Evolutionary conservation across 2,888 invertebrate genomes (phyloP).

Genomic region (Fragum sueziense): DNA sequence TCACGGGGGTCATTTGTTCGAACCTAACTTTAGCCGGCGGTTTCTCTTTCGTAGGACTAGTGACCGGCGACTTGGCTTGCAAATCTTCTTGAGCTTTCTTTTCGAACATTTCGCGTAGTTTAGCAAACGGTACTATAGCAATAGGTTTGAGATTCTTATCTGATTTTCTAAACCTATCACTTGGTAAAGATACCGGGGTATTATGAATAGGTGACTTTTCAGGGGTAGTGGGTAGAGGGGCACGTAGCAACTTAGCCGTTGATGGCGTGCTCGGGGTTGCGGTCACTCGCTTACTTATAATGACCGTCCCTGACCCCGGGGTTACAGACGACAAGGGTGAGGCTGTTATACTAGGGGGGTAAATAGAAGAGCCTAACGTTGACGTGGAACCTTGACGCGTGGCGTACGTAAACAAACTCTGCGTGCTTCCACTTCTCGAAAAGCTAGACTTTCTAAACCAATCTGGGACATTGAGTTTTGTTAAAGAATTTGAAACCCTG

Average conservation of each 20-base stretch:
- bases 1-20: constrained; percentile 42
- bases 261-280: constrained; percentile 61
- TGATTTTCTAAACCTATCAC: constrained; percentile 72
- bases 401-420: constrained; percentile 68
- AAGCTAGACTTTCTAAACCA: constrained; percentile 90
- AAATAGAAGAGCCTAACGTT: constrained; percentile 71
- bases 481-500: constrained; percentile 95
- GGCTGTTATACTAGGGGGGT: constrained; percentile 69
- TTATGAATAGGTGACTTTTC: constrained; percentile 66
- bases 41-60: constrained; percentile 54
- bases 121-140: constrained; percentile 76
- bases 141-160: constrained; percentile 76
- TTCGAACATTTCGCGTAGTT: constrained; percentile 77
- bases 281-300: constrained; percentile 76
- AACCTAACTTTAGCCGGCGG: constrained; percentile 45
- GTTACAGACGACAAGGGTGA: constrained; percentile 73
- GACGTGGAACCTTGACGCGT: constrained; percentile 72
- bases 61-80: constrained; percentile 43
- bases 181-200: constrained; percentile 68
- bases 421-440: constrained; percentile 74
- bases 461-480: constrained; percentile 96
- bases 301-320: constrained; percentile 70
- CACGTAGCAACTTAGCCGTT: constrained; percentile 61
- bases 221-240: constrained; percentile 67
- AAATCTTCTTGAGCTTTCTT: constrained; percentile 33